Conservation (phyloP, 1,140 invertebrate genomes). For the Sycophaga agraensis region DNA sequence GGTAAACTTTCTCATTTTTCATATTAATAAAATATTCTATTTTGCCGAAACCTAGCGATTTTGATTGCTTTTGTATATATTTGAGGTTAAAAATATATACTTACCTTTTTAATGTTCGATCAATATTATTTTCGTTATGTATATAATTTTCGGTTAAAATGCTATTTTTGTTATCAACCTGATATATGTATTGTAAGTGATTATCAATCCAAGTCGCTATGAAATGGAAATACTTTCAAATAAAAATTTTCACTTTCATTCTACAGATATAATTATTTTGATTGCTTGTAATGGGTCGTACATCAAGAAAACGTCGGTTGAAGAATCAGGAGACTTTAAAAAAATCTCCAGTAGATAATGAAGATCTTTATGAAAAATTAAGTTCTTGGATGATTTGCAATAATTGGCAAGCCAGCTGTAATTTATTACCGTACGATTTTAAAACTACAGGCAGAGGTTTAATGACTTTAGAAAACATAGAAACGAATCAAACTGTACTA, state of each 20-base stretch:
- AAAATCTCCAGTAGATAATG: conserved; percentile 46
- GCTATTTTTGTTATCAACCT: no score
- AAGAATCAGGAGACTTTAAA: conserved; percentile 46
- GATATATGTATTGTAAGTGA: no score
- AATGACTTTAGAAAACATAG: conserved; percentile 58
- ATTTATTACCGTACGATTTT: conserved; percentile 56
- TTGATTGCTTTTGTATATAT: background rate
- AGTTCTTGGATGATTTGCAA: conserved; percentile 56
- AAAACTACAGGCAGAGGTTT: conserved; percentile 63
- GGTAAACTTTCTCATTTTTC: conserved; percentile 3
- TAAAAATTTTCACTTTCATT: conserved; percentile 30
- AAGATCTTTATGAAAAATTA: conserved; percentile 49
- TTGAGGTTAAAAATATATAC: conserved; percentile 16
- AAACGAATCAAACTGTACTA: conserved; percentile 58
- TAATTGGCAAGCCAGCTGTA: conserved; percentile 49
- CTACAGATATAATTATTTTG: conserved; percentile 41
- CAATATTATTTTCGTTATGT: background rate
- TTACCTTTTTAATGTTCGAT: no score
- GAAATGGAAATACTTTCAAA: conserved; percentile 14
- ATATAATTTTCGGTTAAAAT: no score
- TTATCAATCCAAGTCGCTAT: background rate
- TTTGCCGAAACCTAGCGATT: conserved; percentile 1
- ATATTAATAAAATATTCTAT: background rate
- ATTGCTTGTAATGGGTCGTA: conserved; percentile 55
- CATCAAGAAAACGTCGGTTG: conserved; percentile 49